Conservation (phyloP, 1,140 invertebrate genomes). For the Akabosia matsudoensis region DNA sequence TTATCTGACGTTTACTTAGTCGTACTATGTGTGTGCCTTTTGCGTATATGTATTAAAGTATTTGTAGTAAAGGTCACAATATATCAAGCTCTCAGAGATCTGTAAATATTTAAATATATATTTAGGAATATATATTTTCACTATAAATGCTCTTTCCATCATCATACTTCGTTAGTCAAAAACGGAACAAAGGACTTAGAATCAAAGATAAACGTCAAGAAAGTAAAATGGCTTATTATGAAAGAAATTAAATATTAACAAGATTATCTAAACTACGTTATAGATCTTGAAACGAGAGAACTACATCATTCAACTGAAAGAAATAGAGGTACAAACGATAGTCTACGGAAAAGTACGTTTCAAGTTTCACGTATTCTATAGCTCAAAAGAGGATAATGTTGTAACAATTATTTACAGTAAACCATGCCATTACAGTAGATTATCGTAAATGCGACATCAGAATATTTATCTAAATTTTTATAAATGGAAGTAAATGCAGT, state of each 20-base stretch:
- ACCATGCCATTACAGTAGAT: background rate
- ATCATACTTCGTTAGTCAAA: background rate
- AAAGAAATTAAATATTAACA: too few relatives aligned
- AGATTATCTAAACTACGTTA: too few relatives aligned
- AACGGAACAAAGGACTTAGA: background rate
- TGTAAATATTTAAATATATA: slow-evolving; percentile 9
- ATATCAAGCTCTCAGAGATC: slow-evolving; percentile 18
- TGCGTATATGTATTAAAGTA: background rate
- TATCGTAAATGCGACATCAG: background rate
- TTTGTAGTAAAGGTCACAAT: slow-evolving; percentile 14
- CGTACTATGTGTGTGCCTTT: background rate
- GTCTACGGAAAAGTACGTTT: too few relatives aligned
- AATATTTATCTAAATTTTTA: background rate
- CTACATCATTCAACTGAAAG: too few relatives aligned
- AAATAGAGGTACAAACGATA: too few relatives aligned
- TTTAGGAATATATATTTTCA: background rate
- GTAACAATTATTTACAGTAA: background rate
- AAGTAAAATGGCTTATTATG: slow-evolving; percentile 1
- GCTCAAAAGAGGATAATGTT: too few relatives aligned
- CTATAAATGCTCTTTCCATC: background rate
- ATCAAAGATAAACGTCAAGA: background rate
- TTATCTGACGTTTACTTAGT: background rate
- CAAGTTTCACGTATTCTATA: too few relatives aligned
- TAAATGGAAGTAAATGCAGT: slow-evolving; percentile 13
- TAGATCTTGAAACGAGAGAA: too few relatives aligned